Base-by-base conservation (phyloP, 2,797 vertebrate genomes). In the Parambassis ranga region DNA sequence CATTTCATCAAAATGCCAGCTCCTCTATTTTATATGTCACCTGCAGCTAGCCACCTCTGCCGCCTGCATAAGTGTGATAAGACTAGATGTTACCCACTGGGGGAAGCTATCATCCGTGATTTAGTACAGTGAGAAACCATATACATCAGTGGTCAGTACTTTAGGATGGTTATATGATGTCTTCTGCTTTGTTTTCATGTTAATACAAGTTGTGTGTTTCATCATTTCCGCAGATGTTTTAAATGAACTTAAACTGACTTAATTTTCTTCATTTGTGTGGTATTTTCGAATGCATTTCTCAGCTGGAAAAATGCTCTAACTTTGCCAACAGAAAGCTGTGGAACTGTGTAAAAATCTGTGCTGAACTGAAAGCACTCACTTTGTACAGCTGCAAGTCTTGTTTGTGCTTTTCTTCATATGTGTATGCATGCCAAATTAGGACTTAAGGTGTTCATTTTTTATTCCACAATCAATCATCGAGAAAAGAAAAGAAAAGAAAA, bases 221-320 rank as follows among this genome's bases (percentile, higher is more conserved):
- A 65, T 32, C 42, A 62, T 81, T 75, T 76, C 77, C 11, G 48
- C 83, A 86, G 71, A 85, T 85, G 81, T 85, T 87, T 75, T 67
- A 44, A 77, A 79, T 81, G 79, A 71, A 53, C n/a, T n/a, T n/a
- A 69, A 60, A 47, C 1, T 60, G 39, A 64, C 60, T 78, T 75
- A 64, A 75, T 78, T 81, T 50, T 63, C 39, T 66, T 81, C 64
- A 65, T 84, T 84, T 85, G 71, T 71, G 69, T 70, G 81, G 73
- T 81, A 79, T 78, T 87, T 81, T 83, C 28, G 3, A 79, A 69
- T 65, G 68, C 43, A 72, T 79, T 68, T 52, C 47, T 49, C 50
- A n/a, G 37, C 52, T 85, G 80, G 84, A 86, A 84, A 85, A 86
- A 87, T 78, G 72, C 62, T 69, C 55, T 1, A 2, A 53, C 47